Base-by-base conservation (phyloP, 2,113 vertebrate species). In the Apodemus speciosus region DNA sequence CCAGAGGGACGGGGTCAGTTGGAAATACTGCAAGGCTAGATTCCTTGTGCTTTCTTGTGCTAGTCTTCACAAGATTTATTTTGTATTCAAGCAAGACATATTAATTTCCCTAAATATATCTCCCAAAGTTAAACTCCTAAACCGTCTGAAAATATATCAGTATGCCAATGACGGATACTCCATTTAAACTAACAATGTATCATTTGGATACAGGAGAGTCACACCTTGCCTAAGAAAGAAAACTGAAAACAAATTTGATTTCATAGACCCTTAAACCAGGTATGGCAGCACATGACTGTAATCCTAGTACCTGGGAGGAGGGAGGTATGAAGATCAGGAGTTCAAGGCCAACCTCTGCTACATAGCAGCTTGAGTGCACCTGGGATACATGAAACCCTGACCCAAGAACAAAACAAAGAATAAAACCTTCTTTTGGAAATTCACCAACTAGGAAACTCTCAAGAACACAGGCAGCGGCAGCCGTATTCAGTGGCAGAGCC, bases 61-160 rank as follows among this genome's bases (percentile, higher is more conserved):
- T 60, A 64, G 77, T 77, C 16, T 83, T 62, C 27, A 89, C 51
- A 62, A 46, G 76, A 73, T n/a, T 89, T 88, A 58, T 35, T 81
- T 72, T 9, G 92, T 27, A 79, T 32, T 88, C 32, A 8, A 4
- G 18, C 38, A 93, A 69, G 16, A 86, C 62, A 64, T 68, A 93
- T 56, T 71, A 83, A 79, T 83, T 90, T 94, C 35, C 93, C 23
- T 92, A 53, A 95, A 69, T 56, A 85, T 51, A 91, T 51, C 89
- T 68, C 76, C 62, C 60, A 71, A 79, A 90, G 46, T 62, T 83
- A 66, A 64, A 18, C 8, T 88, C 69, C 43, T 56, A 35, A 92
- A 88, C 4, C 15, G 66, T n/a, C 21, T 69, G 75, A 88, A 95
- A 94, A 85, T 76, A 27, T 32, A 90, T 72, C 66, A 68, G 8